A percentile compares a stretch with the other conserved stretches of the same genome.
These are phyloP conservation scores for Uloborus plumipes DNA, from an alignment of 2,888 invertebrate genomes.

Conservation along the genomic window DNA sequence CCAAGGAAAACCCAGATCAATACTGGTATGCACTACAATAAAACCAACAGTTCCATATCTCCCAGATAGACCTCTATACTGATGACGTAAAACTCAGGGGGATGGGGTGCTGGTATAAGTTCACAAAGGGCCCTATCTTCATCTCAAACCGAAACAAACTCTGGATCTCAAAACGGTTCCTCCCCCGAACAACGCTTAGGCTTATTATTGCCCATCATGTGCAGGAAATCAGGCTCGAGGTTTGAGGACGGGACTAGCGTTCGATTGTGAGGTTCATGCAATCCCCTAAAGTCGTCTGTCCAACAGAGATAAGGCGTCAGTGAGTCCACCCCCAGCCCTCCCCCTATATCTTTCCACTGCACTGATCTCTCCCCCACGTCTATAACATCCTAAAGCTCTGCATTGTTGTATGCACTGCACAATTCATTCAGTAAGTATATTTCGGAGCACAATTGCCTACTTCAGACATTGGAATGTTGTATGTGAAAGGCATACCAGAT, in stretches of 20 bases:
- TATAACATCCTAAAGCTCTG: too few species aligned
- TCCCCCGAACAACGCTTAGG: slow-evolving; percentile 7
- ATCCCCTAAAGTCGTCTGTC: slow-evolving; percentile 59
- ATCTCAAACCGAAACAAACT: slow-evolving; percentile 58
- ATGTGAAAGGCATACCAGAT: too few species aligned
- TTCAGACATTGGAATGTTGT: too few species aligned
- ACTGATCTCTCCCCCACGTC: background rate
- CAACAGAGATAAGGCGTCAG: slow-evolving; percentile 60
- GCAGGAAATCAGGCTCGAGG: slow-evolving; percentile 50
- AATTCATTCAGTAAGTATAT: too few species aligned
- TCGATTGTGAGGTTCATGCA: slow-evolving; percentile 50
- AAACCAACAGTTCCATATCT: slow-evolving; percentile 25
- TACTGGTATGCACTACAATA: slow-evolving; percentile 33
- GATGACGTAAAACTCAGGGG: slow-evolving; percentile 51
- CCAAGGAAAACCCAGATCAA: slow-evolving; percentile 50
- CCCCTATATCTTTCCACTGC: background rate
- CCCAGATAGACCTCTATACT: background rate
- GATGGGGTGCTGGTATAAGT: slow-evolving; percentile 23
- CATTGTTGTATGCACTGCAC: too few species aligned
- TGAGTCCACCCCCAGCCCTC: slow-evolving; percentile 21
- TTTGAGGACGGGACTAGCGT: slow-evolving; percentile 48
- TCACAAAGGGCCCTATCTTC: slow-evolving; percentile 48
- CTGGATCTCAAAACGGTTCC: slow-evolving; percentile 7
- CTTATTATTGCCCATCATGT: slow-evolving; percentile 58
- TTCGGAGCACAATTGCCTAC: too few species aligned